These are phyloP conservation scores for Scotopteryx bipunctaria DNA, from an alignment of 2,888 invertebrate species.

Conservation along the genomic window DNA sequence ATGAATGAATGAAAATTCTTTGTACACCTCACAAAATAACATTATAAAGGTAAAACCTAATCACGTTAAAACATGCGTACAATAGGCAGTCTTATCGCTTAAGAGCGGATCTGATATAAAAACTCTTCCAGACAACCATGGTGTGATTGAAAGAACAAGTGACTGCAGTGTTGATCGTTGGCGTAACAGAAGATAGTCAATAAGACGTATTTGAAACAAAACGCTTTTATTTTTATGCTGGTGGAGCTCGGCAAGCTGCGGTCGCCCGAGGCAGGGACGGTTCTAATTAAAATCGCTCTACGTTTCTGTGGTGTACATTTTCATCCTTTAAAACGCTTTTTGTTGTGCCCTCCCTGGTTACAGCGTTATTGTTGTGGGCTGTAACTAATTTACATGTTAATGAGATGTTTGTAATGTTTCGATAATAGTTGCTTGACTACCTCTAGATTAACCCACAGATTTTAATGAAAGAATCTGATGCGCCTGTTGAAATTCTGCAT, in stretches of 20 bases:
- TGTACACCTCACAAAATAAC: too few species aligned
- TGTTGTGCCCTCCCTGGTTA: constrained; percentile 69
- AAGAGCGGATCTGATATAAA: too few species aligned
- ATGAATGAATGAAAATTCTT: too few species aligned
- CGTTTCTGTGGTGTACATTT: constrained; percentile 77
- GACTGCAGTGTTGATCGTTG: too few species aligned
- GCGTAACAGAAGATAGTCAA: constrained; percentile 37
- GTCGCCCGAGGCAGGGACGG: constrained; percentile 69
- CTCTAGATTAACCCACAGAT: constrained; percentile 41
- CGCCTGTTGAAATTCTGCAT: constrained; percentile 3
- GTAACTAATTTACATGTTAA: constrained; percentile 81
- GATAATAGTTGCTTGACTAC: constrained; percentile 48
- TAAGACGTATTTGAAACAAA: constrained; percentile 23
- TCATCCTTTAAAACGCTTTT: constrained; percentile 76
- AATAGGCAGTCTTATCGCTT: too few species aligned
- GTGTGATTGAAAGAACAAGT: too few species aligned
- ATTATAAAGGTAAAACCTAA: too few species aligned
- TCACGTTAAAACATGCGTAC: too few species aligned
- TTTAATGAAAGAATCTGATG: constrained; percentile 18
- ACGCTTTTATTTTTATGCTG: constrained; percentile 55
- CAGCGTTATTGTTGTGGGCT: constrained; percentile 74
- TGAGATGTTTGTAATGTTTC: constrained; percentile 64
- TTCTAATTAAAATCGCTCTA: constrained; percentile 79
- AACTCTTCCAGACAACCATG: too few species aligned
- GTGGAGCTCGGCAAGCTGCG: constrained; percentile 56